These are phyloP conservation scores for Eupithecia exiguata DNA, from an alignment of 2,888 invertebrate genomes.

Conservation along the genomic window DNA sequence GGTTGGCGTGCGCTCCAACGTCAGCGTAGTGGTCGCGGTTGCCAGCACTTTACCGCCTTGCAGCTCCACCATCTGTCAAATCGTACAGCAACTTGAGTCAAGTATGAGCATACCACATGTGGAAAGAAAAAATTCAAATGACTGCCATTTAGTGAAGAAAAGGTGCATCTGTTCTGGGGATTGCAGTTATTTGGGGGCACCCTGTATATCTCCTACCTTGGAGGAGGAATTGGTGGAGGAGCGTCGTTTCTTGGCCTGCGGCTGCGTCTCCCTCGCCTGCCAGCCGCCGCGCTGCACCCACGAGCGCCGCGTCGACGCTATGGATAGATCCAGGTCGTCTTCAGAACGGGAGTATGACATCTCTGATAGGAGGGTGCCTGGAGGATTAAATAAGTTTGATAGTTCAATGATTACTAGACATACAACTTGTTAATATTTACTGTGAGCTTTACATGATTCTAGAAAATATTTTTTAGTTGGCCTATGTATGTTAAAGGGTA, in stretches of 20 bases:
- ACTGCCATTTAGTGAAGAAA: too few relatives aligned
- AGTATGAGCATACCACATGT: too few relatives aligned
- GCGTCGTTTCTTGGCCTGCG: slow-evolving; percentile 70
- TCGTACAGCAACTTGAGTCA: not conserved
- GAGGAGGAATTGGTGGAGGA: slow-evolving; percentile 72
- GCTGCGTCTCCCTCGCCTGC: slow-evolving; percentile 67
- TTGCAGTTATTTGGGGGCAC: too few relatives aligned
- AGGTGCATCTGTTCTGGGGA: too few relatives aligned
- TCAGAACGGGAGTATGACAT: slow-evolving; percentile 93
- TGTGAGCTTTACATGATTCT: not conserved
- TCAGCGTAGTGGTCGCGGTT: slow-evolving; percentile 79
- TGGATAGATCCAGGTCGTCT: slow-evolving; percentile 88
- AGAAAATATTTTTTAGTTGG: not conserved
- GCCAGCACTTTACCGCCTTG: slow-evolving; percentile 80
- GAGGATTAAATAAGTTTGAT: not conserved
- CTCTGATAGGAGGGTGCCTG: slow-evolving; percentile 89
- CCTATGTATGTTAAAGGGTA: too few relatives aligned
- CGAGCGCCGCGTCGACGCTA: slow-evolving; percentile 76
- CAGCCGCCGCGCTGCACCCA: slow-evolving; percentile 79
- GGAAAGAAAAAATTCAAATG: too few relatives aligned
- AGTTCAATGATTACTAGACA: not conserved
- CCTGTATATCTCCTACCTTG: slow-evolving; percentile 38
- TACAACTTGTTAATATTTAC: not conserved
- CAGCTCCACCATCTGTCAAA: slow-evolving; percentile 70
- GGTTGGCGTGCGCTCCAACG: slow-evolving; percentile 73